A percentile compares a stretch with the other conserved stretches of the same genome.
phyloP scores from a whole-genome alignment of 2,888 invertebrate genomes.

The Crioceris asparagi region DNA sequence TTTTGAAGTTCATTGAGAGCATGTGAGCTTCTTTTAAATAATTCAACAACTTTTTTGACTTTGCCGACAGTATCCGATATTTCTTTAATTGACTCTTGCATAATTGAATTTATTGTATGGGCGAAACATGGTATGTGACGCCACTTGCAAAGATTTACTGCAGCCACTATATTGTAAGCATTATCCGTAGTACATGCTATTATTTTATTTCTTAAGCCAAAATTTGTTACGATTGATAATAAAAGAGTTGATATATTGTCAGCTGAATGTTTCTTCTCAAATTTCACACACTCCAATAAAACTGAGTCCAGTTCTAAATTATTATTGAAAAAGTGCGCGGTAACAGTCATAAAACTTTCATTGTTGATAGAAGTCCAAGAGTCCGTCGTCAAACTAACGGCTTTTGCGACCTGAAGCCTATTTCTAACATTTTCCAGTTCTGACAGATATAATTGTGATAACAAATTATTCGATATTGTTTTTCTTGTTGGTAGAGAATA shows the following conservation, averaged over 20 bases:
- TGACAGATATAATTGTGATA: slow-evolving; percentile 10
- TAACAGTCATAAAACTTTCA: slow-evolving; percentile 9
- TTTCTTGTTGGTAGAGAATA: slow-evolving; percentile 12
- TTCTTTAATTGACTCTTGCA: slow-evolving; percentile 6
- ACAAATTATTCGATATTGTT: slow-evolving; percentile 7
- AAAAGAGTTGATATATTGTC: slow-evolving; percentile 9
- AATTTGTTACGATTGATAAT: slow-evolving; percentile 5
- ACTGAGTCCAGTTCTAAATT: slow-evolving; percentile 7
- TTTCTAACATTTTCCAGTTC: slow-evolving; percentile 3
- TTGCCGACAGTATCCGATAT: slow-evolving; percentile 1
- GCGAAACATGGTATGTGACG: slow-evolving; percentile 9
- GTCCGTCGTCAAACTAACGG: slow-evolving; percentile 10
- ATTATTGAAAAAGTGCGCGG: slow-evolving; percentile 8
- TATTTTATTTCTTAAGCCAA: slow-evolving; percentile 8
- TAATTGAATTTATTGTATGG: slow-evolving; percentile 10
- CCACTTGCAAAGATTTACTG: slow-evolving; percentile 5
- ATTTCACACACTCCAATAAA: slow-evolving; percentile 9
- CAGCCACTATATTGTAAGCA: slow-evolving; percentile 7
- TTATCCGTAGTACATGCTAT: slow-evolving; percentile 8
- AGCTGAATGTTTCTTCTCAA: slow-evolving; percentile 7
- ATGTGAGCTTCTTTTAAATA: slow-evolving; percentile 3
- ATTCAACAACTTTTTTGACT: slow-evolving; percentile 8
- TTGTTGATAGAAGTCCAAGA: slow-evolving; percentile 9
- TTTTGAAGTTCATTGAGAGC: slow-evolving; percentile 7
- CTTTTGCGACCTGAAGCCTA: slow-evolving; percentile 10